Conservation (phyloP, 2,113 vertebrate species). For the Labeo rohita region DNA sequence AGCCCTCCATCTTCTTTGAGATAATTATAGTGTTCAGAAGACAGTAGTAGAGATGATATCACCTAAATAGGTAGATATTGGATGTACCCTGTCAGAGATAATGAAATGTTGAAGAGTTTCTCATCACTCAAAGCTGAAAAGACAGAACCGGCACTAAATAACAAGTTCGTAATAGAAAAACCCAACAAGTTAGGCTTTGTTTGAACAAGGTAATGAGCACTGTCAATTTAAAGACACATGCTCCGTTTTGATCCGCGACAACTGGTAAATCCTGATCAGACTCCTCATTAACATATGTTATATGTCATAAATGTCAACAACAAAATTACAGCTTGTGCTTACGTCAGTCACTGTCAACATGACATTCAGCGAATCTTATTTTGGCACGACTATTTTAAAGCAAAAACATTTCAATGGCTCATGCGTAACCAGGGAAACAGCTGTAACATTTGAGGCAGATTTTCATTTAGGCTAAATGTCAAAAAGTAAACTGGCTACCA, state of each 20-base stretch:
- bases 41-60: conserved; percentile 43
- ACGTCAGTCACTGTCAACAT: conserved; percentile 6
- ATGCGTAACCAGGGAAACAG: not conserved
- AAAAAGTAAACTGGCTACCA: conserved; percentile 29
- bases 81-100: conserved; percentile 45
- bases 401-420: conserved; percentile 6
- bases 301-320: conserved; percentile 31
- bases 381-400: conserved; percentile 23
- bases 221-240: conserved; percentile 16
- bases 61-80: conserved; percentile 49
- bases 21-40: conserved; percentile 57
- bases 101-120: conserved; percentile 44
- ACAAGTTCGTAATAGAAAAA: conserved; percentile 22
- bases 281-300: not conserved
- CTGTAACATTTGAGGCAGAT: conserved; percentile 27
- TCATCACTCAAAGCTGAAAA: conserved; percentile 5
- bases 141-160: conserved; percentile 14
- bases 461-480: conserved; percentile 42
- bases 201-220: conserved; percentile 31
- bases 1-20: conserved; percentile 47
- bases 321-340: conserved; percentile 8
- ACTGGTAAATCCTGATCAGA: conserved; percentile 30
- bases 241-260: not conserved
- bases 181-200: conserved; percentile 12
- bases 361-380: not conserved